Evolutionary conservation across 2,888 invertebrate species (phyloP), one percentile per base, ranked within the genome.

Genomic region (Marasmarcha lunaedactyla): DNA sequence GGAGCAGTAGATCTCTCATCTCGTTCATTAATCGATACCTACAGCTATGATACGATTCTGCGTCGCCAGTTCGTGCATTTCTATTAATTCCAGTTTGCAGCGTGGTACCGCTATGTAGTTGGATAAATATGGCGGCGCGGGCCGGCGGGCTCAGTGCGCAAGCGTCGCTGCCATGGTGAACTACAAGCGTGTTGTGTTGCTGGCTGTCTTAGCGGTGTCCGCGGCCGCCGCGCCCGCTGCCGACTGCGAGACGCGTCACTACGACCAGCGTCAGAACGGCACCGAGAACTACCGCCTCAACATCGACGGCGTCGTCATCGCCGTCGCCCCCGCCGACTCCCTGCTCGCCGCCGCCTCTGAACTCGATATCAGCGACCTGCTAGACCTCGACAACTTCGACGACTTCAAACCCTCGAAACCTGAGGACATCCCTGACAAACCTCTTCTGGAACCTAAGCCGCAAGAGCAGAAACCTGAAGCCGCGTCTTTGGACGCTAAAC

Each of bases 191-290:
- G 62, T 77, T 44, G 63, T 76, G 41, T 76, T 71, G 58, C 76
- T 73, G 48, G 71, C 65, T 46, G 71, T 61, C 42, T 46, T 72
- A 38, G 48, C 58, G 30, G 54, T 52, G 40, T 40, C 63, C 14
- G 39, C 58, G 35, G 49, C 54, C 2, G 40, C 53, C 2, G 53
- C 47, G 1, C 43, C 51, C 1, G 60, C 66, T 0, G 72, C 77
- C 0, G 62, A 71, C 2, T 51, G 60, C 2, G 54, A 60, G n/a
- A 64, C 68, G 43, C 49, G 51, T 38, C 72, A 78, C 46, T 89
- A 87, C 62, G 92, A 93, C 66, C 91, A 93, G 59, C 73, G 92
- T 5, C 93, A 93, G 62, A 92, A 92, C 58, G 93, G 93, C 1
- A 79, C 87, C 0, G 91, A 91, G 52, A 93, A 93, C 72, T 86